Base-by-base conservation (phyloP, 2,888 invertebrate species). In the Stictocephala bisonia region DNA sequence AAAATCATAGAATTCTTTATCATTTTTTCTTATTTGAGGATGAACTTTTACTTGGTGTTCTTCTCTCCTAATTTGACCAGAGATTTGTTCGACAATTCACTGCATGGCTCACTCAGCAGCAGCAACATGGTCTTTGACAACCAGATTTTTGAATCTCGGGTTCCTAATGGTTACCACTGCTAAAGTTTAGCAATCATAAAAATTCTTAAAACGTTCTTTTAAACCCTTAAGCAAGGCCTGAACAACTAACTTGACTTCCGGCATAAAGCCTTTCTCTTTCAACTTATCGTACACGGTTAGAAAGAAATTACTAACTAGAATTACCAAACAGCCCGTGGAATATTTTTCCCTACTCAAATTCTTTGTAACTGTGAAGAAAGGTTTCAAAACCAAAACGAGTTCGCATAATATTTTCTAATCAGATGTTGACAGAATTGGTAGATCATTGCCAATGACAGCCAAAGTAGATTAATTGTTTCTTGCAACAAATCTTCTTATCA, bases 401-500 rank as follows among this genome's bases (percentile, higher is more conserved):
- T 58, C 58, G 7, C 29, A 58, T 15, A 22, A n/a, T 15, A 27
- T 27, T 26, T 58, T 58, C 29, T 20, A 58, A 13, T 58, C 29
- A 27, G 11, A 9, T 13, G 29, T 24, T 26, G 58, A 26, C 6
- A 58, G 58, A 13, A 58, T n/a, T 29, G 58, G 58, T 27, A 73
- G 20, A 11, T 73, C 58, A 4, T 24, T 24, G 41, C 24, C 70
- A 48, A 73, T 73, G 11, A 73, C 20, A 20, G 73, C 73, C 11
- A 44, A n/a, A n/a, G 69, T 41, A 48, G 48, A 35, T 74, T 74
- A 13, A 74, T 18, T 22, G 71, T 60, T 2, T 1, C 40, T 35
- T 71, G 44, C 50, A 75, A 74, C 66, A 64, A 75, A 75, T 40
- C 74, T 53, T 35, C 68, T 27, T 1, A 74, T 18, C 74, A 74